These are phyloP conservation scores for Alca torda DNA, from an alignment of 2,797 vertebrate genomes.

Conservation along the genomic window DNA sequence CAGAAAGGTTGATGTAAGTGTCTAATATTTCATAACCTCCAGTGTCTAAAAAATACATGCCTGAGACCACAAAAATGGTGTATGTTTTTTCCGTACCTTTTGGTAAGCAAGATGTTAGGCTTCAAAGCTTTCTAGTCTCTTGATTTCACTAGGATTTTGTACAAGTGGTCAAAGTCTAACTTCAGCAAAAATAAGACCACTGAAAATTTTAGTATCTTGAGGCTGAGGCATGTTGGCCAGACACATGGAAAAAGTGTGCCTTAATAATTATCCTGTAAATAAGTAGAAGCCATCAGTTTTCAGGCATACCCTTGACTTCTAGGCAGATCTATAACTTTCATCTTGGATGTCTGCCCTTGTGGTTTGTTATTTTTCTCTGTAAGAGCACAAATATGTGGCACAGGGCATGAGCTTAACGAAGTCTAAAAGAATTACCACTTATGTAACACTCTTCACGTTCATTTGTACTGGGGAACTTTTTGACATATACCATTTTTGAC, in stretches of 20 bases:
- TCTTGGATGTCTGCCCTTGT: background rate
- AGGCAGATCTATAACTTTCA: background rate
- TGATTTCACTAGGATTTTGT: background rate
- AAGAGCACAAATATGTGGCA: background rate
- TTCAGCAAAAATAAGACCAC: background rate
- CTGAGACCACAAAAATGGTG: background rate
- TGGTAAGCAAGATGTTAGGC: background rate
- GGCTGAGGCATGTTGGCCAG: background rate
- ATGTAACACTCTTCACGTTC: background rate
- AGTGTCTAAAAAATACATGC: background rate
- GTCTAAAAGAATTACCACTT: background rate
- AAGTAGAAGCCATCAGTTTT: background rate
- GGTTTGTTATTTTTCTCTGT: background rate
- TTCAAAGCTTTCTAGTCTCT: background rate
- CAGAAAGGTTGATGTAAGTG: slow-evolving; percentile 31
- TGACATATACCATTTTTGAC: background rate
- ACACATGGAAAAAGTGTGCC: background rate
- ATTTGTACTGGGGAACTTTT: background rate
- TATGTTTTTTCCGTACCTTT: background rate
- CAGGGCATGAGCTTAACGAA: background rate
- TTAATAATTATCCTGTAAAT: background rate
- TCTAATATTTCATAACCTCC: slow-evolving; percentile 19
- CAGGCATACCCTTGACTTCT: background rate
- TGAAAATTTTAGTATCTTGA: background rate
- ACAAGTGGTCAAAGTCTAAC: background rate